These are phyloP conservation scores for Cyrtonyx montezumae DNA, from an alignment of 2,113 vertebrate genomes.

Conservation along the genomic window DNA sequence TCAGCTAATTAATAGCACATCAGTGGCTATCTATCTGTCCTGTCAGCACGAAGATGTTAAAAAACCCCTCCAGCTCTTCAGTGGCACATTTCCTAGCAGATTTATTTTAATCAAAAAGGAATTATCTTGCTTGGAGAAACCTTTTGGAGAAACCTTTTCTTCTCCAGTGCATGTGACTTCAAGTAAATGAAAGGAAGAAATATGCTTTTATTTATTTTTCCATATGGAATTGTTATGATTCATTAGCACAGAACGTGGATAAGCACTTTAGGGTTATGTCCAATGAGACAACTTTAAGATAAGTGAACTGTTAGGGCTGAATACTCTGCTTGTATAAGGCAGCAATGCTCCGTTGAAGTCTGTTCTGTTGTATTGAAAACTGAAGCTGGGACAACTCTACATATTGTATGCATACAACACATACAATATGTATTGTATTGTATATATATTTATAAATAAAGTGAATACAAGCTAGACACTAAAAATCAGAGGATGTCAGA, in stretches of 20 bases:
- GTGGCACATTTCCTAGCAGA: constrained; percentile 24
- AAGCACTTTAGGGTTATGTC: not conserved
- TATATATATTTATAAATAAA: not conserved
- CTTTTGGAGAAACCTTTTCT: constrained; percentile 25
- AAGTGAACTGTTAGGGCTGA: not conserved
- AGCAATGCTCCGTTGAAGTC: not conserved
- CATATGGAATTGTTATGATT: constrained; percentile 7
- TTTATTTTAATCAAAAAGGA: not conserved
- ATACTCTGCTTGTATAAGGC: not conserved
- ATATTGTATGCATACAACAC: not conserved
- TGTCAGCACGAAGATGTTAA: constrained; percentile 28
- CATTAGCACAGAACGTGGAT: not conserved
- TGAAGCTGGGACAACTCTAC: not conserved
- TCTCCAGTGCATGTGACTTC: not conserved
- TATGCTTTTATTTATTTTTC: not conserved
- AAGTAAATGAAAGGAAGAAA: not conserved
- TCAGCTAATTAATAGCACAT: constrained; percentile 31
- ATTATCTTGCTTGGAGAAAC: constrained; percentile 13
- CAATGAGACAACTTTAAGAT: not conserved
- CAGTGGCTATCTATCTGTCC: not conserved
- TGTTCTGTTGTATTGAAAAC: not conserved
- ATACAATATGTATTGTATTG: too few relatives aligned
- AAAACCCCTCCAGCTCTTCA: constrained; percentile 2
- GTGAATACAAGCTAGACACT: not conserved
- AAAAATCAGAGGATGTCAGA: not conserved